A percentile compares a stretch with the other conserved stretches of the same genome.
Evolutionary conservation across 2,797 vertebrate species (phyloP).

Genomic region (Tenualosa ilisha): DNA sequence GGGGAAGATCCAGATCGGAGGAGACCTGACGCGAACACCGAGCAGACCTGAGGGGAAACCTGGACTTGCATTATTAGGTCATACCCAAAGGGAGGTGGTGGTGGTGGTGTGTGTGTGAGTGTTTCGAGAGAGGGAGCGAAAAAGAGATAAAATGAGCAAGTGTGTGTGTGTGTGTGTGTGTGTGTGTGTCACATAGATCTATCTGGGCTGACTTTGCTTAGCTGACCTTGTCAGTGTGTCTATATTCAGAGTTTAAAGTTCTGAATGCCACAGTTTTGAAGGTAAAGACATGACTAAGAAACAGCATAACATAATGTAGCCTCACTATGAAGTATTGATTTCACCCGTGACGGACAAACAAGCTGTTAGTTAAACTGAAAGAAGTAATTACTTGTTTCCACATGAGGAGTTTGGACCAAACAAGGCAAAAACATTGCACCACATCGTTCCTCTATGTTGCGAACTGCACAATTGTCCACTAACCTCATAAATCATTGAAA

Average conservation of each 20-base stretch:
- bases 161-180: background rate
- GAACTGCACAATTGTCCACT: slow-evolving; percentile 10
- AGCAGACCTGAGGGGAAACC: slow-evolving; percentile 1
- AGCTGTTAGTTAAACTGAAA: background rate
- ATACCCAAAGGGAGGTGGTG: background rate
- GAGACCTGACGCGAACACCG: background rate
- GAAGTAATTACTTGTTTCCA: slow-evolving; percentile 13
- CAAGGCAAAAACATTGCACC: slow-evolving; percentile 5
- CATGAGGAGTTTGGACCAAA: background rate
- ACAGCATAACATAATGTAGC: background rate
- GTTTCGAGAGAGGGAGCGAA: background rate
- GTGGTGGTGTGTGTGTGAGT: background rate
- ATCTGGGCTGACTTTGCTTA: background rate
- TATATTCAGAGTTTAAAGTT: background rate
- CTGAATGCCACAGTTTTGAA: background rate
- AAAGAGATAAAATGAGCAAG: too few relatives aligned
- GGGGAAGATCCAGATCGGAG: slow-evolving; percentile 49
- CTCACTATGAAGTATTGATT: background rate
- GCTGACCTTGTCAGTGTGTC: background rate
- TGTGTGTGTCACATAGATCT: background rate
- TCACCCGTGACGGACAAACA: background rate
- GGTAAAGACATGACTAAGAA: background rate
- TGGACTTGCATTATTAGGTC: slow-evolving; percentile 20
- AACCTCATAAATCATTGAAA: slow-evolving; percentile 18
- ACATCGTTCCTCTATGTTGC: background rate